phyloP scores from a whole-genome alignment of 1,140 invertebrate genomes.

The Lordiphosa clarofinis region DNA sequence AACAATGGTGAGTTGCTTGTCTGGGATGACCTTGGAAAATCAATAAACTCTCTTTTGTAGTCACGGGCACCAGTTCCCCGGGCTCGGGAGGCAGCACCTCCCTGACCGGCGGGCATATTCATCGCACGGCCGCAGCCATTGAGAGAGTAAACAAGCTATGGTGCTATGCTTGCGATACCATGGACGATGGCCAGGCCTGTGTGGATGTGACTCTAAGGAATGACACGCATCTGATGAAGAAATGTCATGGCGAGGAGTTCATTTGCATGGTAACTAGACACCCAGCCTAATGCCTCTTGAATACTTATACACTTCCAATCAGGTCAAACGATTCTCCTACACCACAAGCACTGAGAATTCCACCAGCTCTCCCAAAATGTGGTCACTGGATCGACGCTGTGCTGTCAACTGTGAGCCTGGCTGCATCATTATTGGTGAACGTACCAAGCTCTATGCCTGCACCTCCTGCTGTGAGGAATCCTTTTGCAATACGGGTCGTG shows the following conservation, averaged over 20 bases:
- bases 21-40: slow-evolving; percentile 60
- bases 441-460: slow-evolving; percentile 91
- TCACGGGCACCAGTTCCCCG: slow-evolving; percentile 81
- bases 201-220: slow-evolving; percentile 83
- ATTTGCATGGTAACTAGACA: slow-evolving; percentile 86
- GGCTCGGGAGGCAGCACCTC: slow-evolving; percentile 48
- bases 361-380: slow-evolving; percentile 87
- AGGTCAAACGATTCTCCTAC: slow-evolving; percentile 91
- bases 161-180: slow-evolving; percentile 90
- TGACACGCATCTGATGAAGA: slow-evolving; percentile 84
- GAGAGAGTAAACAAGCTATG: slow-evolving; percentile 87
- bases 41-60: slow-evolving; percentile 56
- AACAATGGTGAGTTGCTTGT: slow-evolving; percentile 42
- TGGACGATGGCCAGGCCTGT: slow-evolving; percentile 85
- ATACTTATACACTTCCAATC: slow-evolving; percentile 16
- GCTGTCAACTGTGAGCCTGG: slow-evolving; percentile 90
- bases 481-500: slow-evolving; percentile 86
- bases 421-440: slow-evolving; percentile 91
- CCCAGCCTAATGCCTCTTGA: background rate
- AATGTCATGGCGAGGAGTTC: slow-evolving; percentile 87
- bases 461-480: slow-evolving; percentile 89
- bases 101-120: slow-evolving; percentile 79
- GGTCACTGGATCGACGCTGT: slow-evolving; percentile 90
- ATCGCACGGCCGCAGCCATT: slow-evolving; percentile 87
- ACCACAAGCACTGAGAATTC: slow-evolving; percentile 90